Base-by-base conservation (phyloP, 2,113 vertebrate species). In the Callopanchax toddi region DNA sequence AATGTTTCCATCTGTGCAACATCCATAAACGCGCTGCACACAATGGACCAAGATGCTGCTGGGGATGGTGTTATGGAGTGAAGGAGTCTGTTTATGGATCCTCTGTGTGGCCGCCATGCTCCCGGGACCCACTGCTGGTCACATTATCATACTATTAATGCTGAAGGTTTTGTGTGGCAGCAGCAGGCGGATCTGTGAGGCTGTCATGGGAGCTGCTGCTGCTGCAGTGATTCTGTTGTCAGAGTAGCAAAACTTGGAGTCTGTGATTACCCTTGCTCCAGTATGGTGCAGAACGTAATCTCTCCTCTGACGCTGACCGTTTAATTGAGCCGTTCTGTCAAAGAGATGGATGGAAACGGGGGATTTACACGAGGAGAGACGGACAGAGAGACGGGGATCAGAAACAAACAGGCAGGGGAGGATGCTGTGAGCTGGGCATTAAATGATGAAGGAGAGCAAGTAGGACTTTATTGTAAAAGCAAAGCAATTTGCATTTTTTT, bases 261-360 rank as follows among this genome's bases (percentile, higher is more conserved):
- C 36, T 64, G 50, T 75, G 78, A 79, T 83, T 79, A 67, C 71
- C 61, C 53, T 64, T 4, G 36, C 73, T 76, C 64, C 79, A 76
- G 68, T 72, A 17, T 74, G 71, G 60, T 72, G 64, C 76, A 81
- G 74, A 79, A 77, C 65, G 69, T 78, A 75, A 88, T 83, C 76
- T 74, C 79, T 63, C 74, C 58, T 71, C 59, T 74, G 76, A 84
- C 44, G 54, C 56, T 17, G 76, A 53, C 49, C 29, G 48, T 20
- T 76, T 89, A 86, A 89, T 89, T 88, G 81, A 90, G 74, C 79
- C 75, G 78, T 83, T 86, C 78, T 63, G 66, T 84, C 83, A 83
- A 68, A 83, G 70, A 67, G 84, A 84, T 68, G 70, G 73, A 81
- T 83, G 74, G 67, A 79, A 81, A 74, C 34, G 5, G 54, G n/a